Base-by-base conservation (phyloP, 2,888 invertebrate genomes). In the Chromoteleia sp. region DNA sequence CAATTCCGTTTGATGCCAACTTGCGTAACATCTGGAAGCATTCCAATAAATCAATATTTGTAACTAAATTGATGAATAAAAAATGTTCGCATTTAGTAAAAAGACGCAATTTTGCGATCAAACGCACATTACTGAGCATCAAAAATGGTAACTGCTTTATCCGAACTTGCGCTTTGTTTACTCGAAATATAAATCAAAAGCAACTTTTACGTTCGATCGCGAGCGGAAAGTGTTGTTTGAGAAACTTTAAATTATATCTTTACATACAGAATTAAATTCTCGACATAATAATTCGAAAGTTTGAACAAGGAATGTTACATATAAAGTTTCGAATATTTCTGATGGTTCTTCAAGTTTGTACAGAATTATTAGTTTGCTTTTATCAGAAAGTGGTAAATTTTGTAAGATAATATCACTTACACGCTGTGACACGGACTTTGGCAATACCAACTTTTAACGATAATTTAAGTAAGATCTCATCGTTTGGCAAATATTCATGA, bases 401-500 rank as follows among this genome's bases (percentile, higher is more conserved):
- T 1, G 14, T 29, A 56, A 56, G 68, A 56, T 56, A 56, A 56
- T 56, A 56, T 45, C 56, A 68, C 68, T 56, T 56, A 56, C 45
- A 45, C 14, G 12, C 10, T 8, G 33, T 12, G 43, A 56, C 56
- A 68, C 56, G 10, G 56, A 68, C 68, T 56, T 56, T 8, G 21
- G 21, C 33, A 68, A n/a, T n/a, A n/a, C n/a, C n/a, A 68, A 68
- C 33, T 68, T 68, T 45, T 33, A 33, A 56, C 68, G 36, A 56
- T 56, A 68, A 54, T 56, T 68, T 56, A 43, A 56, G 43, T 56
- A 43, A 17, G 43, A n/a, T 41, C 36, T 68, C 67, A 15, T 43
- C 25, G 52, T 67, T 67, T 67, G 21, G 50, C 21, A 50, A 65
- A 65, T 43, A 17, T 43, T 43, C 17, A 8, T 43, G 15, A 17